Evolutionary conservation across 2,113 vertebrate genomes (phyloP), one percentile per base, ranked within the genome.

Genomic region (Lophura nycthemera): DNA sequence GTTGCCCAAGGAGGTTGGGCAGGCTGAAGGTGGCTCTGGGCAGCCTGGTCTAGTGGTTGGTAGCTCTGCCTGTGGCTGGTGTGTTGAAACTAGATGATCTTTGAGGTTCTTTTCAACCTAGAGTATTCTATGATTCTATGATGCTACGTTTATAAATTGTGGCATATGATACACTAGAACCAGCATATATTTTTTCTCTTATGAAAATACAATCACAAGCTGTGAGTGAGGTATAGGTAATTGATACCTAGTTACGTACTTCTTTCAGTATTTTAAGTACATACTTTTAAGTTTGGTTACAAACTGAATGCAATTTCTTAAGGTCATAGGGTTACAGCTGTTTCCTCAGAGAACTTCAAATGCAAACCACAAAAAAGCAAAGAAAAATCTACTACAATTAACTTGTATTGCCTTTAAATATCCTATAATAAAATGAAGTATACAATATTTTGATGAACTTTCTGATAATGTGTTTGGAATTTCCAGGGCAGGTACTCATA

Each of bases 351-450:
- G 5, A 83, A 69, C 52, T 13, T 4, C 7, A 4, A 87, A 85
- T 0, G 0, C 30, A 84, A 79, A 74, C 9, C 15, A 19, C 65
- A 43, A 40, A 40, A n/a, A 30, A 0, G 22, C 4, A 40, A n/a
- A 25, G 25, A 27, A 27, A 52, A 52, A 50, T 11, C 20, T 45
- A 45, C 10, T 21, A 48, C 21, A 48, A 48, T 48, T 48, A 48
- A 22, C 48, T 48, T 48, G 18, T 48, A 20, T 11, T 48, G 57
- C 1, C 6, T 52, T 82, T 61, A 76, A 75, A 22, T 61, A 15
- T 72, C 52, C 79, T 6, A 64, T 30, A 4, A 11, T 56, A 79
- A 75, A 84, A 5, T 56, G 13, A 75, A 64, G 29, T n/a, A 29
- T 14, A 60, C 38, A 24, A 38, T 27, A 10, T 65, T 29, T 2